Percentiles rank a stretch among this genome's conserved stretches.
These are phyloP conservation scores for Catocala nupta DNA, from an alignment of 2,888 invertebrate species.

Conservation along the genomic window DNA sequence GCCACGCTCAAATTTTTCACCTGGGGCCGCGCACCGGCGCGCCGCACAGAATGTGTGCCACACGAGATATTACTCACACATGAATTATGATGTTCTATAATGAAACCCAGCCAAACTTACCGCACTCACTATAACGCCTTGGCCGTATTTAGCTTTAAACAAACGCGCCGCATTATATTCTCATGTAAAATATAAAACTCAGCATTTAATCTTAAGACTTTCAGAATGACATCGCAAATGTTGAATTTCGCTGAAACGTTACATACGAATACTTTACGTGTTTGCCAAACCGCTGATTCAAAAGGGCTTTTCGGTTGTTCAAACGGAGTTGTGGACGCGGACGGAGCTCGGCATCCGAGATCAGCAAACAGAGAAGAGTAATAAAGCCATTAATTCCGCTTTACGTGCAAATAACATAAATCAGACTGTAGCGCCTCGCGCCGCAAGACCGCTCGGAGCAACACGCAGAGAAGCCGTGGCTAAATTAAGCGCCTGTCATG, in stretches of 20 bases:
- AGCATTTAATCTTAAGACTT: conserved; percentile 33
- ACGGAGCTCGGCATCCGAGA: conserved; percentile 71
- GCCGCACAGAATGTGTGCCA: conserved; percentile 68
- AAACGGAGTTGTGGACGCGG: conserved; percentile 68
- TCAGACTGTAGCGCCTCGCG: conserved; percentile 81
- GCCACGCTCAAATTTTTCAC: conserved; percentile 83
- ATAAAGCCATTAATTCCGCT: conserved; percentile 87
- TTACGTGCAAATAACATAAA: conserved; percentile 87
- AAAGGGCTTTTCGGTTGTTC: conserved; percentile 69
- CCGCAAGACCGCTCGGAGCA: conserved; percentile 78
- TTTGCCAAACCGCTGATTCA: conserved; percentile 70
- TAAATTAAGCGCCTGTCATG: conserved; percentile 81
- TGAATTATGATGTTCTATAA: conserved; percentile 81
- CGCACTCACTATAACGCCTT: conserved; percentile 53
- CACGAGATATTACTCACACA: conserved; percentile 80
- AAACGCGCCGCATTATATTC: conserved; percentile 27
- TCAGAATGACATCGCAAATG: conserved; percentile 29
- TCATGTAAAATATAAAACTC: conserved; percentile 37
- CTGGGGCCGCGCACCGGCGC: conserved; percentile 66
- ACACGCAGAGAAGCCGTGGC: conserved; percentile 69
- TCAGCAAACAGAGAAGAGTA: conserved; percentile 84
- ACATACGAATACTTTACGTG: conserved; percentile 59
- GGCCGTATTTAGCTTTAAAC: conserved; percentile 45
- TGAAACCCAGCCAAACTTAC: conserved; percentile 75
- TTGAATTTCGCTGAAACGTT: conserved; percentile 40